Percentiles rank a stretch among this genome's conserved stretches.
These are phyloP conservation scores for Lophotriccus pileatus DNA, from an alignment of 2,797 vertebrate species.

Conservation along the genomic window DNA sequence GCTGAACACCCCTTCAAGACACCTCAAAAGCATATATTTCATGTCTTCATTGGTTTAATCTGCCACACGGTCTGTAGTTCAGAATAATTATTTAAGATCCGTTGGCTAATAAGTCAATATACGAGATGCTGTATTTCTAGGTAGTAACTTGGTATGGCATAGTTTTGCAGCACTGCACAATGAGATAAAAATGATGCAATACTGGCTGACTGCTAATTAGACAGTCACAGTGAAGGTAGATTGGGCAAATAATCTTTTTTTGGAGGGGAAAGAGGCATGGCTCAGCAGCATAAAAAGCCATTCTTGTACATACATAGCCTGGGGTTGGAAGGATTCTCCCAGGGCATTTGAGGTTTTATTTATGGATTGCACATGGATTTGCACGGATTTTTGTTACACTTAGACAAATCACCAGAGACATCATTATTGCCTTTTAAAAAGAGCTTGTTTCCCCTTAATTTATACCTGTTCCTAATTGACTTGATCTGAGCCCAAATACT, in stretches of 20 bases:
- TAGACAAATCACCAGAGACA: neutral
- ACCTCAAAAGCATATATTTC: neutral
- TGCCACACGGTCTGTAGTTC: neutral
- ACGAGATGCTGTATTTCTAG: neutral
- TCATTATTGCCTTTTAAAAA: neutral
- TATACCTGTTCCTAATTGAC: neutral
- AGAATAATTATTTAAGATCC: constrained; percentile 16
- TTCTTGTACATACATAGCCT: neutral
- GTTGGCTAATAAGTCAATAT: neutral
- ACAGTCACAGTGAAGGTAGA: neutral
- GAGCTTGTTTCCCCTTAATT: neutral
- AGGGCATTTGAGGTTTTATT: neutral
- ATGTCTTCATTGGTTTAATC: neutral
- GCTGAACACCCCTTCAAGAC: neutral
- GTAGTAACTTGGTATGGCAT: neutral
- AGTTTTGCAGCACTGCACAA: neutral
- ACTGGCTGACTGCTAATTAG: neutral
- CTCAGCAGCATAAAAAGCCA: neutral
- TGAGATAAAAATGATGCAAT: neutral
- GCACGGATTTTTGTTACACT: neutral
- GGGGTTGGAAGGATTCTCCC: neutral
- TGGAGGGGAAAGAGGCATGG: neutral
- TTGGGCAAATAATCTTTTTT: neutral
- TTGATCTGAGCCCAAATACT: constrained; percentile 3
- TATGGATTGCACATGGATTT: constrained; percentile 9